phyloP scores from a whole-genome alignment of 2,888 invertebrate genomes.

The Galeruca laticollis region DNA sequence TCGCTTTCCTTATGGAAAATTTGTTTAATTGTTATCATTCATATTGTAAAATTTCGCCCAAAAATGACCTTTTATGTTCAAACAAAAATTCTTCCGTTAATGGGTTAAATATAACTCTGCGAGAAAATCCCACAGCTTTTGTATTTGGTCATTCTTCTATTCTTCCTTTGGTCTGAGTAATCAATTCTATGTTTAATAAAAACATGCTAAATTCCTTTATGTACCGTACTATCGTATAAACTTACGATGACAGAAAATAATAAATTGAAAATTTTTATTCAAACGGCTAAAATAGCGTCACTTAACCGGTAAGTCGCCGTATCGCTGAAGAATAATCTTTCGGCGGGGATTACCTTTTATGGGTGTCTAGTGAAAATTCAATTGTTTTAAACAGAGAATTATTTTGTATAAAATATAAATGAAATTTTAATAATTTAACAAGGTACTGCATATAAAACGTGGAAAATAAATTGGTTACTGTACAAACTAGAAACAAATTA shows the following conservation, averaged over 20 bases:
- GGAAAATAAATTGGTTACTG: too few relatives aligned
- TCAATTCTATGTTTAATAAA: background rate
- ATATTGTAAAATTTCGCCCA: too few relatives aligned
- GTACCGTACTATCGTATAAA: constrained; percentile 8
- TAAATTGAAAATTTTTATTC: constrained; percentile 30
- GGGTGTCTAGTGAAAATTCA: background rate
- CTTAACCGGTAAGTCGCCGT: constrained; percentile 21
- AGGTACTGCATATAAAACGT: too few relatives aligned
- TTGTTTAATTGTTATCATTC: too few relatives aligned
- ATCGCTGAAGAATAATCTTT: constrained; percentile 9
- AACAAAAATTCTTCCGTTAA: too few relatives aligned
- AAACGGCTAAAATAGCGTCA: constrained; percentile 19
- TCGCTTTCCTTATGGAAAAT: too few relatives aligned
- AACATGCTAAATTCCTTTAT: background rate
- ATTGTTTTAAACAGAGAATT: background rate
- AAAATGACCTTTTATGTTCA: too few relatives aligned
- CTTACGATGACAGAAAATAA: constrained; percentile 25
- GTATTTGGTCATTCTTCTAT: too few relatives aligned
- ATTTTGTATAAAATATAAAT: background rate
- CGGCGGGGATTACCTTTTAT: constrained; percentile 13
- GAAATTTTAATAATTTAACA: too few relatives aligned
- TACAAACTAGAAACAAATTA: too few relatives aligned
- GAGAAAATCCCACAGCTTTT: too few relatives aligned
- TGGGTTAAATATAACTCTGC: background rate
- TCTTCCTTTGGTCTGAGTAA: too few relatives aligned